Base-by-base conservation (phyloP, 2,797 vertebrate genomes). In the Petrocephalus schoutedeni region DNA sequence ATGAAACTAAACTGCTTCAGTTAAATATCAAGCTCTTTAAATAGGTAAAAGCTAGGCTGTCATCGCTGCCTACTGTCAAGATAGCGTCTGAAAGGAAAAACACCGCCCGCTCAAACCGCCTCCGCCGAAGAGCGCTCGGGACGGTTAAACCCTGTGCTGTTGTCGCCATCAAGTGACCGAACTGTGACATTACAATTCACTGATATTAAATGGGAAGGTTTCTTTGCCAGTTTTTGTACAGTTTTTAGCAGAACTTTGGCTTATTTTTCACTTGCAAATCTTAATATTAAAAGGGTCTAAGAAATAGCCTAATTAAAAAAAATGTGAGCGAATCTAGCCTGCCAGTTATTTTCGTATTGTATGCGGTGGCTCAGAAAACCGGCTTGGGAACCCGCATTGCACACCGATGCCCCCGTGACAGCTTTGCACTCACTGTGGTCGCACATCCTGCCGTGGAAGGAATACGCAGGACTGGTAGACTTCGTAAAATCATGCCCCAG, bases 401-500 rank as follows among this genome's bases (percentile, higher is more conserved):
- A 32, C 36, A 2, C 6, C 3, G 28, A 41, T 19, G 53, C 84
- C 32, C 56, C 9, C 14, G 6, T 36, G 32, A 45, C 32, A 9
- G 41, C 71, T 41, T 53, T 10, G 49, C 86, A 93, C 94, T 93
- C 89, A 95, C 95, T 92, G 91, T 95, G 93, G 23, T 94, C 94
- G 90, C 94, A 95, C 92, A 94, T 91, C 85, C 95, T 95, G 90
- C 92, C 91, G 90, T 95, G 94, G 51, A 98, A 96, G 23, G 97
- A 94, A 91, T 96, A 97, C 0, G 97, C 97, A 0, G 97, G 97
- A 86, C 96, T 94, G 85, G 93, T 92, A 89, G 93, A 94, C 91
- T 96, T 96, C 91, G 97, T 97, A 92, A 95, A 95, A 92, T 98
- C 97, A 28, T 97, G 97, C 91, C 97, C 96, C 88, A 96, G 85